phyloP scores from a whole-genome alignment of 2,888 invertebrate species.

The Euproctis similis region DNA sequence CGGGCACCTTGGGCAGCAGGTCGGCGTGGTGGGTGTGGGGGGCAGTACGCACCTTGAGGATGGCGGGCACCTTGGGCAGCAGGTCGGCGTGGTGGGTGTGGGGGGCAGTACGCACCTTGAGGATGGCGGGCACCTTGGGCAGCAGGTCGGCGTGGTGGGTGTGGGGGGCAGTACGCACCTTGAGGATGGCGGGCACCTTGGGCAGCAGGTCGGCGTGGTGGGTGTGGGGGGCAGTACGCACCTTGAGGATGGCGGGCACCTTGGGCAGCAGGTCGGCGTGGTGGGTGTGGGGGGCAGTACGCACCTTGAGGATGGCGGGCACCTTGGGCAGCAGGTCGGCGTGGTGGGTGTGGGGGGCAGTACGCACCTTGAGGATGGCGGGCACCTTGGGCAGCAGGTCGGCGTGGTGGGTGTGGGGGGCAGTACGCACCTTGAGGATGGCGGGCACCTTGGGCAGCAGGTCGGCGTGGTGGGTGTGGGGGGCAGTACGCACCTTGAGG shows the following conservation, averaged over 20 bases:
- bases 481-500: background rate
- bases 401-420: conserved; percentile 1
- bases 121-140: conserved; percentile 1
- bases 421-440: background rate
- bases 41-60: background rate
- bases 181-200: background rate
- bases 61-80: background rate
- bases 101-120: background rate
- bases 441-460: background rate
- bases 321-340: background rate
- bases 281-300: background rate
- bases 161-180: background rate
- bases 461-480: background rate
- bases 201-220: background rate
- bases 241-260: conserved; percentile 1
- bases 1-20: conserved; percentile 2
- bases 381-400: conserved; percentile 1
- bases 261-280: conserved; percentile 2
- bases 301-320: background rate
- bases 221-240: background rate
- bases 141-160: conserved; percentile 2
- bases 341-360: background rate
- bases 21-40: conserved; percentile 1
- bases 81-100: background rate
- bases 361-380: background rate